Percentiles rank a stretch among this genome's conserved stretches.
These are phyloP conservation scores for Lamprologus lemairii DNA, from an alignment of 2,113 vertebrate genomes.

Conservation along the genomic window DNA sequence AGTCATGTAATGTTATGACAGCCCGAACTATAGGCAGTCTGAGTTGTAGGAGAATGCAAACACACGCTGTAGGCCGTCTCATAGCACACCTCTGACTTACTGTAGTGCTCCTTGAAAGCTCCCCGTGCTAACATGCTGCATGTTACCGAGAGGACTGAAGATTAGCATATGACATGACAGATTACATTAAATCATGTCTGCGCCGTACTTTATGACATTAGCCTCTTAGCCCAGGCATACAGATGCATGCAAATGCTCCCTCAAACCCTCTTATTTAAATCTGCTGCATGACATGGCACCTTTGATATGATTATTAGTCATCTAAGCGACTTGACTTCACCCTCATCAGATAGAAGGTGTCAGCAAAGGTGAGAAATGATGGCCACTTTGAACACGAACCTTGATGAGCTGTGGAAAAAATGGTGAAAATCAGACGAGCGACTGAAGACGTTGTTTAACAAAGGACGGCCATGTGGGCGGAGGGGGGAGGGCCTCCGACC, in stretches of 20 bases:
- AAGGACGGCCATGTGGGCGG: neutral
- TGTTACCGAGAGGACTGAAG: constrained; percentile 78
- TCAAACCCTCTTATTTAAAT: constrained; percentile 98
- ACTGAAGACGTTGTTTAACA: constrained; percentile 11
- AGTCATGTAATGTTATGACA: neutral
- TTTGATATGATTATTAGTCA: constrained; percentile 99
- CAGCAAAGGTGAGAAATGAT: constrained; percentile 86
- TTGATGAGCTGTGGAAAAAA: constrained; percentile 60
- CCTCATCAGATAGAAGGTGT: constrained; percentile 88
- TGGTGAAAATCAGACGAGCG: neutral
- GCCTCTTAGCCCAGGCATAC: constrained; percentile 93
- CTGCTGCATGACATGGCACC: constrained; percentile 95
- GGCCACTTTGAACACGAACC: constrained; percentile 85
- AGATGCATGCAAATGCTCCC: constrained; percentile 94
- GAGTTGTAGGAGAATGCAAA: neutral
- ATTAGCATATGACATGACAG: constrained; percentile 99
- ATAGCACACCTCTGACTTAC: constrained; percentile 79
- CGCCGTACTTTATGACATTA: constrained; percentile 93
- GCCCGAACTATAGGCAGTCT: neutral
- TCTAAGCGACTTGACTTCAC: constrained; percentile 93
- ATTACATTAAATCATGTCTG: constrained; percentile 99
- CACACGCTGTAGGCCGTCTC: constrained; percentile 64
- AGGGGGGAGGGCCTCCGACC: neutral
- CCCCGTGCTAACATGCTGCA: constrained; percentile 5
- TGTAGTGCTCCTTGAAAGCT: constrained; percentile 25